These are phyloP conservation scores for Harmothoe impar DNA, from an alignment of 2,888 invertebrate genomes.

Conservation along the genomic window DNA sequence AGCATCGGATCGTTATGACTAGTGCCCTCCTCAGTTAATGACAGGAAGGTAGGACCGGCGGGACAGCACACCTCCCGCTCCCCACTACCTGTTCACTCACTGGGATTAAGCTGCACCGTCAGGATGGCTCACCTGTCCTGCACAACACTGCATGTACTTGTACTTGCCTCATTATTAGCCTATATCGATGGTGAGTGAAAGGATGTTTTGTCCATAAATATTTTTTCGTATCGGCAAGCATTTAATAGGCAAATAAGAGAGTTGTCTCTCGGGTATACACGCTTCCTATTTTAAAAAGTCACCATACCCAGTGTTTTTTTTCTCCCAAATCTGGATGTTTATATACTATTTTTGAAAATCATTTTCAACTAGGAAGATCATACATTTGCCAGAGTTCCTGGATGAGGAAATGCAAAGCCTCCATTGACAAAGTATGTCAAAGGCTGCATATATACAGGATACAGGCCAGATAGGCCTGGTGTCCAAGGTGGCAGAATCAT, in stretches of 20 bases:
- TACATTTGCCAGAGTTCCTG: not conserved
- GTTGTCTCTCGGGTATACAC: not conserved
- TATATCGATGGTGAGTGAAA: not conserved
- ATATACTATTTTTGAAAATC: not conserved
- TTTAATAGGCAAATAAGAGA: no score
- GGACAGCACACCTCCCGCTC: not conserved
- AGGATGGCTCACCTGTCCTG: not conserved
- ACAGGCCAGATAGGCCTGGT: no score
- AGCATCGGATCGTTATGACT: not conserved
- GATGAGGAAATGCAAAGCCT: no score
- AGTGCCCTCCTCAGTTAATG: not conserved
- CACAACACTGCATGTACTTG: not conserved
- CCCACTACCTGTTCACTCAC: not conserved
- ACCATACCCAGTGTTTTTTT: not conserved
- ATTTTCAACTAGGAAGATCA: not conserved
- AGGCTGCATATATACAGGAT: no score
- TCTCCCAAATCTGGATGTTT: not conserved
- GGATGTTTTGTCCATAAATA: not conserved
- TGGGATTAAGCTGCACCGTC: not conserved
- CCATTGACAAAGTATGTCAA: no score
- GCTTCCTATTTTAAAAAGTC: not conserved
- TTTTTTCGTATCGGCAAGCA: no score
- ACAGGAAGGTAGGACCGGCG: not conserved
- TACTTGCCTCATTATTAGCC: not conserved
- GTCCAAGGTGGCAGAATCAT: no score